Percentiles rank a stretch among this genome's conserved stretches.
These are phyloP conservation scores for Marmota monax DNA, from an alignment of 2,113 vertebrate species.

Conservation along the genomic window DNA sequence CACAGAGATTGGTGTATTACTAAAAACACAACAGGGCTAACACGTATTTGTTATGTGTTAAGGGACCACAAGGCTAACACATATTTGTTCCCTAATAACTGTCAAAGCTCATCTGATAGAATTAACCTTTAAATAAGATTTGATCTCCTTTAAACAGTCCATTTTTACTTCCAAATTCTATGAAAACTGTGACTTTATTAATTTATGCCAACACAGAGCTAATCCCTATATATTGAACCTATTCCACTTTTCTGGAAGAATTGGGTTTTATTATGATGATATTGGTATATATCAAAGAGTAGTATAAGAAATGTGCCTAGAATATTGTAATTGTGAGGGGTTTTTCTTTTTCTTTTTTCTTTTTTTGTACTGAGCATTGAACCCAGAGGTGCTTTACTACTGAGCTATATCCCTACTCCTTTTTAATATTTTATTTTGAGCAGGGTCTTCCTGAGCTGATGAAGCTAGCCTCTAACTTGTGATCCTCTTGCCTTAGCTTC, in stretches of 20 bases:
- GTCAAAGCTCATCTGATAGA: slow-evolving; percentile 17
- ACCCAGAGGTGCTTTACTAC: too few species aligned
- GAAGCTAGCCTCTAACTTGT: too few species aligned
- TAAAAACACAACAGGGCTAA: neutral
- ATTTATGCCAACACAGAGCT: neutral
- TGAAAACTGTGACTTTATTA: slow-evolving; percentile 26
- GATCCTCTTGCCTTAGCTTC: too few species aligned
- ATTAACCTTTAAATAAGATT: neutral
- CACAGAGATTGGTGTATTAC: neutral
- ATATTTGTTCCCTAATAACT: neutral
- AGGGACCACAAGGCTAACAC: neutral
- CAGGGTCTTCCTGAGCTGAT: too few species aligned
- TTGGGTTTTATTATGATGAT: neutral
- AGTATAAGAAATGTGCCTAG: neutral
- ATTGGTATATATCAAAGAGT: neutral
- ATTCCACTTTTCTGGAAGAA: neutral
- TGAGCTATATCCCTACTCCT: too few species aligned
- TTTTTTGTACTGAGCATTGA: neutral
- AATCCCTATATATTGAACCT: neutral
- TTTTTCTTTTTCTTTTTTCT: neutral
- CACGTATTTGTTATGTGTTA: neutral
- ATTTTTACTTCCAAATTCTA: neutral
- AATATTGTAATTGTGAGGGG: neutral
- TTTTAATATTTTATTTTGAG: too few species aligned
- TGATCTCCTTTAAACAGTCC: neutral